Conservation (phyloP, 2,888 invertebrate genomes). For the Temnothorax rugatulus region DNA sequence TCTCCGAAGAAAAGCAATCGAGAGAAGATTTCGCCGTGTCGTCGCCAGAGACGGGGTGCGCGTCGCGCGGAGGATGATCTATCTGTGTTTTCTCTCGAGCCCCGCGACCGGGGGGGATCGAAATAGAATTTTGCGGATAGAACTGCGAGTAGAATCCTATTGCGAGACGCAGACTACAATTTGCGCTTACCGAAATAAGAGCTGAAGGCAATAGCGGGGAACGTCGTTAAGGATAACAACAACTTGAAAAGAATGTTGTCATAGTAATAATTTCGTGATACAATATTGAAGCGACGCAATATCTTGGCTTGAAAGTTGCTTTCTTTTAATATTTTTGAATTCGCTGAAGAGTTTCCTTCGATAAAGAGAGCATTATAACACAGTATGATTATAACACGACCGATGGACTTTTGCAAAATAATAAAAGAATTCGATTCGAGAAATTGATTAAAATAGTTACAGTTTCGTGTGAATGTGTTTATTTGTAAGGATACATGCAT, state of each 20-base stretch:
- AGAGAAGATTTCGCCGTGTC: constrained; percentile 60
- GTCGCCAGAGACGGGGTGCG: constrained; percentile 43
- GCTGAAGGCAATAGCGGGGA: background rate
- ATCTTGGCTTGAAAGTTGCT: background rate
- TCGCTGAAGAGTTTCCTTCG: background rate
- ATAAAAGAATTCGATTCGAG: background rate
- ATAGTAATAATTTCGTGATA: background rate
- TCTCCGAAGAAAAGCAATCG: constrained; percentile 61
- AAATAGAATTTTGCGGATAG: constrained; percentile 40
- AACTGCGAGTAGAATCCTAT: constrained; percentile 26
- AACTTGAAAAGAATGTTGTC: constrained; percentile 11
- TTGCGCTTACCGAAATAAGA: constrained; percentile 27
- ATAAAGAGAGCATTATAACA: background rate
- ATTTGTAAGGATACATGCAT: background rate
- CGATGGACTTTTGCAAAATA: background rate
- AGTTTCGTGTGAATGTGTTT: too few species aligned
- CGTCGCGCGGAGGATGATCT: constrained; percentile 45
- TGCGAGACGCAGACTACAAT: constrained; percentile 19
- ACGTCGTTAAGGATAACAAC: constrained; percentile 15
- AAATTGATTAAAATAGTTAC: background rate
- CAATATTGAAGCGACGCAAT: background rate
- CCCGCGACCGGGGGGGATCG: constrained; percentile 6
- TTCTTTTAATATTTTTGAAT: background rate
- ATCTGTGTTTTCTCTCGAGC: constrained; percentile 47
- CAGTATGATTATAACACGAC: background rate